These are phyloP conservation scores for Zaprionus africanus DNA, from an alignment of 1,140 invertebrate species.

Conservation along the genomic window DNA sequence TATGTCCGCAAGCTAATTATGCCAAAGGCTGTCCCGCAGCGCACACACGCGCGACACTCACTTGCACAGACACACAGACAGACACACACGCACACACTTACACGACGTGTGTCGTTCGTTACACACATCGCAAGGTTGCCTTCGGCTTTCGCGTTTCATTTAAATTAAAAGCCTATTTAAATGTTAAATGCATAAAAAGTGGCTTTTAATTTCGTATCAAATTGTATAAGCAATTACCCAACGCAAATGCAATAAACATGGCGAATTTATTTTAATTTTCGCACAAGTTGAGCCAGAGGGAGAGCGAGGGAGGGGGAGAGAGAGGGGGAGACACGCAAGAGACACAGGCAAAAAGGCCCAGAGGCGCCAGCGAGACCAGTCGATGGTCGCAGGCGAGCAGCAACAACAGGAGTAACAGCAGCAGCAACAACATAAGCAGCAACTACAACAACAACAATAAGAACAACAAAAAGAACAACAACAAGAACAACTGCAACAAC, in stretches of 20 bases:
- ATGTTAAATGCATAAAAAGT: conserved; percentile 65
- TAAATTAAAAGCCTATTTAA: conserved; percentile 78
- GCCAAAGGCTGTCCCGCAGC: conserved; percentile 43
- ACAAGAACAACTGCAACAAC: neutral
- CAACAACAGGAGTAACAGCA: conserved; percentile 2
- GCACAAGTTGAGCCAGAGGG: conserved; percentile 31
- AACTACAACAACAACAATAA: conserved; percentile 11
- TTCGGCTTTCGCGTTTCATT: conserved; percentile 51
- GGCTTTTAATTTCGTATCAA: conserved; percentile 78
- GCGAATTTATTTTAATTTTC: conserved; percentile 76
- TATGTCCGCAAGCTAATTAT: conserved; percentile 60
- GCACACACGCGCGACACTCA: conserved; percentile 11
- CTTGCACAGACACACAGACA: neutral
- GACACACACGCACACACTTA: neutral
- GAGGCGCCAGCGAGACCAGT: conserved; percentile 16
- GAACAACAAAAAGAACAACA: conserved; percentile 14
- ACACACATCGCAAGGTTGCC: conserved; percentile 21
- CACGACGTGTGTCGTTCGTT: neutral
- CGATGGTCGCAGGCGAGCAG: neutral
- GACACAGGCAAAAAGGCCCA: neutral
- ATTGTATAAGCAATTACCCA: conserved; percentile 80
- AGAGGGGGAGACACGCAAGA: neutral
- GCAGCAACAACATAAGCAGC: neutral
- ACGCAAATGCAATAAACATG: conserved; percentile 77
- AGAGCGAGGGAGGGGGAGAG: neutral